phyloP scores from a whole-genome alignment of 2,888 invertebrate genomes.

The Rhogogaster chlorosoma region DNA sequence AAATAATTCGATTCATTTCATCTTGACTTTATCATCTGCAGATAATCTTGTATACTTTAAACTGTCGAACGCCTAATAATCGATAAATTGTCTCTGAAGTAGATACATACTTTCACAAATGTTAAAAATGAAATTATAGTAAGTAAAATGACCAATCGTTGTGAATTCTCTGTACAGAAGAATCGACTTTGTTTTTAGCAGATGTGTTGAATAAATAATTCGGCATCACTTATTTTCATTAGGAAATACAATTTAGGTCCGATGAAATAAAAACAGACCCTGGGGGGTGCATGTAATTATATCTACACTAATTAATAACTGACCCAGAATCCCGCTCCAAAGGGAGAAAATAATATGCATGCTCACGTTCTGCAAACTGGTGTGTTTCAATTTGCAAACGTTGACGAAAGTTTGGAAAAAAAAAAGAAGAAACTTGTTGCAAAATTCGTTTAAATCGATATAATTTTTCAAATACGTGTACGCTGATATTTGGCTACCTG shows the following conservation, averaged over 20 bases:
- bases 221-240: background rate
- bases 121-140: background rate
- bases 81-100: background rate
- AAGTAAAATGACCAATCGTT: background rate
- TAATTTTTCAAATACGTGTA: background rate
- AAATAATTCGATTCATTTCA: background rate
- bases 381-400: background rate
- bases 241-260: background rate
- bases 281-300: background rate
- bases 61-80: background rate
- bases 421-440: background rate
- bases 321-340: background rate
- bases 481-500: background rate
- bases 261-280: background rate
- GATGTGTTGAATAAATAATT: background rate
- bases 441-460: background rate
- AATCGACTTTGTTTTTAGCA: background rate
- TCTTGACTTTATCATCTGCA: background rate
- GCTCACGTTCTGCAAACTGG: conserved; percentile 15
- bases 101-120: too few relatives aligned
- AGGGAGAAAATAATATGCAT: conserved; percentile 26
- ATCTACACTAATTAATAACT: background rate
- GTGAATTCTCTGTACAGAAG: background rate
- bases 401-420: background rate
- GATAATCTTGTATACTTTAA: background rate